These are phyloP conservation scores for Calliopum simillimum DNA, from an alignment of 2,888 invertebrate species.

Conservation along the genomic window DNA sequence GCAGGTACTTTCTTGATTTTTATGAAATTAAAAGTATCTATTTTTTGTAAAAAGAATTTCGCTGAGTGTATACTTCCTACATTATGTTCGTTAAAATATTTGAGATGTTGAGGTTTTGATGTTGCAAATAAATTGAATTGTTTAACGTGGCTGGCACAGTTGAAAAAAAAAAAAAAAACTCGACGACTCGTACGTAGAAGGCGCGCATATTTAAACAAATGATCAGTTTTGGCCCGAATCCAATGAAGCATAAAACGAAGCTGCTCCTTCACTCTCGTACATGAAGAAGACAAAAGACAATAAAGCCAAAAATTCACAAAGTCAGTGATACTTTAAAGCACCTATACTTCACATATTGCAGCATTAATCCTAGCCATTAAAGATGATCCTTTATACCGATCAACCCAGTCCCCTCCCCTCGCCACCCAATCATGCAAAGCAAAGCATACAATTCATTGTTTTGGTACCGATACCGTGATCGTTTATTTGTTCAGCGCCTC, in stretches of 20 bases:
- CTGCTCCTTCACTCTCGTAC: slow-evolving; percentile 38
- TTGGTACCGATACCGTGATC: slow-evolving; percentile 6
- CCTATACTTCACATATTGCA: not conserved
- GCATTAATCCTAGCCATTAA: not conserved
- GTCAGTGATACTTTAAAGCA: not conserved
- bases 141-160: slow-evolving; percentile 63
- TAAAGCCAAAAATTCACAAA: slow-evolving; percentile 7
- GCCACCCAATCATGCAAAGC: no score
- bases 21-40: no score
- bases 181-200: slow-evolving; percentile 41
- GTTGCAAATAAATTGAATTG: slow-evolving; percentile 66
- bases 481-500: slow-evolving; percentile 35
- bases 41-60: no score
- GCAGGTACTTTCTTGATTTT: no score
- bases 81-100: slow-evolving; percentile 23
- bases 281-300: slow-evolving; percentile 12
- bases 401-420: not conserved
- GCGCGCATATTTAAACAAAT: slow-evolving; percentile 66
- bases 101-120: slow-evolving; percentile 50
- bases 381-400: not conserved
- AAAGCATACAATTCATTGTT: not conserved
- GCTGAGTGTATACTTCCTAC: no score
- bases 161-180: slow-evolving; percentile 7
- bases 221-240: slow-evolving; percentile 58
- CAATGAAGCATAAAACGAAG: slow-evolving; percentile 28